Conservation (phyloP, 1,140 invertebrate genomes). For the Doryteuthis pealeii region DNA sequence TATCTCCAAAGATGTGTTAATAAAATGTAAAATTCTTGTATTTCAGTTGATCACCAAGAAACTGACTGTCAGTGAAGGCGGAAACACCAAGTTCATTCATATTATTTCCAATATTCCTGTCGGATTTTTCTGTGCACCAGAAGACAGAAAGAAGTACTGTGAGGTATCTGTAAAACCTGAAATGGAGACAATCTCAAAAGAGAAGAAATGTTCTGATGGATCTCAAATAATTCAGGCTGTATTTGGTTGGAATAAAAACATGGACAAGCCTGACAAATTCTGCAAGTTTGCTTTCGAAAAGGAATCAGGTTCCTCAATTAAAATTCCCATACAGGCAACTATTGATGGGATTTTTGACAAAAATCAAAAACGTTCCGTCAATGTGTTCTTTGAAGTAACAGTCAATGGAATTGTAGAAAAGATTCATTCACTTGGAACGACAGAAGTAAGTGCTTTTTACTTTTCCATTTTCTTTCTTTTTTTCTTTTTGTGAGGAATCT, state of each 20-base stretch:
- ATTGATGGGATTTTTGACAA: conserved; percentile 40
- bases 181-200: conserved; percentile 25
- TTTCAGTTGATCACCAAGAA: conserved; percentile 20
- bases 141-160: conserved; percentile 35
- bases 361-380: conserved; percentile 27
- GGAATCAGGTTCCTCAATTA: conserved; percentile 24
- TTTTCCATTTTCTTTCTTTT: conserved; percentile 4
- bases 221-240: conserved; percentile 33
- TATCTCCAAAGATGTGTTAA: too few species aligned
- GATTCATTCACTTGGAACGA: conserved; percentile 20
- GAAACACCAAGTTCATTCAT: conserved; percentile 18
- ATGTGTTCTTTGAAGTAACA: conserved; percentile 21
- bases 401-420: conserved; percentile 13
- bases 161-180: conserved; percentile 22
- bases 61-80: conserved; percentile 37
- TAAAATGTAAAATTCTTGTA: background rate
- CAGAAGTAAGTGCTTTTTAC: conserved; percentile 25
- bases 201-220: conserved; percentile 33
- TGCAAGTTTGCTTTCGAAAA: conserved; percentile 28
- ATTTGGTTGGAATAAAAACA: conserved; percentile 26
- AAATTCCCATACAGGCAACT: conserved; percentile 33
- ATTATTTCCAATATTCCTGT: conserved; percentile 33
- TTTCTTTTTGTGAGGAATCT: background rate
- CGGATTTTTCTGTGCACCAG: conserved; percentile 30
- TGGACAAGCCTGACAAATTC: conserved; percentile 7